Conservation (phyloP, 2,888 invertebrate species). For the Drosophila merina region DNA sequence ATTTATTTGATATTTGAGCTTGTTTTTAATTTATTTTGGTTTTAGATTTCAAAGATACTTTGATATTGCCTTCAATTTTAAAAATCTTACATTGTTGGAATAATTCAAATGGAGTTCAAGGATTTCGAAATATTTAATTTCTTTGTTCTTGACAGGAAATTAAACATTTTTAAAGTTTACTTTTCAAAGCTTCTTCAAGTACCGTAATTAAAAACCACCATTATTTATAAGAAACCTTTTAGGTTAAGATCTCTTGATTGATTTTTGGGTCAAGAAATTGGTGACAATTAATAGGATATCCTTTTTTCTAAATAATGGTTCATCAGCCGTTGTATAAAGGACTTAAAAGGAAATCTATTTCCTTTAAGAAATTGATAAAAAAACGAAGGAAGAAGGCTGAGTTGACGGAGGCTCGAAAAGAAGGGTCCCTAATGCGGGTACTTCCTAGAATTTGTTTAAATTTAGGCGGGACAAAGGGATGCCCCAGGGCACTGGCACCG, state of each 20-base stretch:
- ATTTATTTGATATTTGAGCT: not conserved
- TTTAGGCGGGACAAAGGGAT: not conserved
- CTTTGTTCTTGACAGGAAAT: not conserved
- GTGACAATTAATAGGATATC: not conserved
- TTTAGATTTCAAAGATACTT: not conserved
- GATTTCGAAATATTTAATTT: not conserved
- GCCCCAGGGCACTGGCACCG: conserved; percentile 5
- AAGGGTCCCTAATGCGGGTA: conserved; percentile 32
- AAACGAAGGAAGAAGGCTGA: not conserved
- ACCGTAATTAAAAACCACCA: not conserved
- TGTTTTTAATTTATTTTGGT: not conserved
- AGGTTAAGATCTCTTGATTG: conserved; percentile 4
- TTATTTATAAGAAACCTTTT: not conserved
- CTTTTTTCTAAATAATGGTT: conserved; percentile 1
- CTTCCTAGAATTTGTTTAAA: conserved; percentile 24
- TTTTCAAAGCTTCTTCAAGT: not conserved
- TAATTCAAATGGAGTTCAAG: not conserved
- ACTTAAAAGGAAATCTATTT: conserved; percentile 7
- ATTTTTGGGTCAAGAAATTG: not conserved
- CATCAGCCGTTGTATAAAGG: conserved; percentile 11
- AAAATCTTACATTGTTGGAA: not conserved
- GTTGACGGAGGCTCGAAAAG: conserved; percentile 7
- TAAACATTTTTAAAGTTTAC: not conserved
- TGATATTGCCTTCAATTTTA: too few relatives aligned
- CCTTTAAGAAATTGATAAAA: conserved; percentile 33